Evolutionary conservation across 2,888 invertebrate genomes (phyloP), one percentile per base, ranked within the genome.

Genomic region (Acanthococcus lagerstroemiae): DNA sequence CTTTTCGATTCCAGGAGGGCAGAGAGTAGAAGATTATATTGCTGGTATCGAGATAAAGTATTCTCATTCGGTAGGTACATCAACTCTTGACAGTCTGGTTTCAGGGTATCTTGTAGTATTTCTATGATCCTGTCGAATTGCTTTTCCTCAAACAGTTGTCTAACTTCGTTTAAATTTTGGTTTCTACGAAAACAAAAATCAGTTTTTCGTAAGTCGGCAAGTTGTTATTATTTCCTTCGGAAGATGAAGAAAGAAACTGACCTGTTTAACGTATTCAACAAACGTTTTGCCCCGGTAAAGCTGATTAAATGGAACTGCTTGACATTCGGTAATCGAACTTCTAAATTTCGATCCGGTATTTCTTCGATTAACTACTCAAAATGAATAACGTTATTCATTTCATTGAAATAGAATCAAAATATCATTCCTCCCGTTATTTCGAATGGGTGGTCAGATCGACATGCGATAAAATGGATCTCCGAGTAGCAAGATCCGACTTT

Each of bases 21-120:
- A 67, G 87, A 85, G 68, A 86, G 76, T 68, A 88, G 78, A 63
- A 86, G 77, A 15, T 76, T 72, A 25, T 81, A 73, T 71, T 82
- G 82, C 22, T 78, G 75, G 9, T 63, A 61, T 25, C 70, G 55
- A 45, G 69, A 50, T 55, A 69, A 57, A 17, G 66, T 65, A 5
- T 45, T 27, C 37, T 69, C 67, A 44, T 48, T 66, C n/a, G 69
- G 69, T 45, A 69, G 57, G 7, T 66, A 60, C 21, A 69, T 55
- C 1, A 57, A 56, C 24, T 50, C 37, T 19, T 30, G 26, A 52
- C 58, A 55, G 25, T 66, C 67, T 1, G 66, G 61, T 54, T 81
- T 81, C 73, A 87, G 85, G 1, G 85, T 85, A 70, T 85, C 83
- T 73, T 83, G 81, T 0, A 89, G 76, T 69, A 88, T 84, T 19